Evolutionary conservation across 2,797 vertebrate species (phyloP).

Genomic region (Stomatorhinus walkeri): DNA sequence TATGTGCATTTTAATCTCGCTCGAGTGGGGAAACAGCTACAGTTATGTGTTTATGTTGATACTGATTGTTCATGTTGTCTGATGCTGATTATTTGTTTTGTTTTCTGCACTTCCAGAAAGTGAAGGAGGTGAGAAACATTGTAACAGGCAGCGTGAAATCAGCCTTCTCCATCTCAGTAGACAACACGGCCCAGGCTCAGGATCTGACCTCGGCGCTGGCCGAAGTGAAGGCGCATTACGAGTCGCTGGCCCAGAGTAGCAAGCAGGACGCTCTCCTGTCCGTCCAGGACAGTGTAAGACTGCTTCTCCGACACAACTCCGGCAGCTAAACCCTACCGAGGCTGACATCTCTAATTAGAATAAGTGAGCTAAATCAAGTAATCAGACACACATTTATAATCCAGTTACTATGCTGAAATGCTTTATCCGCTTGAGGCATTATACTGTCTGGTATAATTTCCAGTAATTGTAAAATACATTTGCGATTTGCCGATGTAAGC

Average conservation of each 20-base stretch:
- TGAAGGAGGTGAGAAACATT: constrained; percentile 53
- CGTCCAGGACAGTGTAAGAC: constrained; percentile 49
- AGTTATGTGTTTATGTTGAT: not conserved
- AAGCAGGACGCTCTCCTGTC: constrained; percentile 50
- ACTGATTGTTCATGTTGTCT: not conserved
- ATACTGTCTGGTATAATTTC: not conserved
- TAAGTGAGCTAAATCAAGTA: not conserved
- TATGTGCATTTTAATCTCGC: not conserved
- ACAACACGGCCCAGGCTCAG: constrained; percentile 48
- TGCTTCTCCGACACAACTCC: not conserved
- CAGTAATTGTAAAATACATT: not conserved
- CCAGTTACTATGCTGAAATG: not conserved
- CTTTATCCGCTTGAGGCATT: not conserved
- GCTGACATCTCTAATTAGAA: not conserved
- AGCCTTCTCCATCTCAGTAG: constrained; percentile 54
- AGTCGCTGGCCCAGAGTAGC: constrained; percentile 46
- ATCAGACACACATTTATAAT: not conserved
- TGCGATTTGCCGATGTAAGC: not conserved
- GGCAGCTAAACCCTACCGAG: not conserved
- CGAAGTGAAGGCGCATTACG: constrained; percentile 51
- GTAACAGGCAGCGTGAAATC: constrained; percentile 46
- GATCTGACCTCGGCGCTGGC: constrained; percentile 49
- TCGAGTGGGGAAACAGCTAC: not conserved
- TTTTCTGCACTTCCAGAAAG: constrained; percentile 39
- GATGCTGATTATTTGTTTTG: not conserved